Base-by-base conservation (phyloP, 2,797 vertebrate species). In the Clarias platycephalus region DNA sequence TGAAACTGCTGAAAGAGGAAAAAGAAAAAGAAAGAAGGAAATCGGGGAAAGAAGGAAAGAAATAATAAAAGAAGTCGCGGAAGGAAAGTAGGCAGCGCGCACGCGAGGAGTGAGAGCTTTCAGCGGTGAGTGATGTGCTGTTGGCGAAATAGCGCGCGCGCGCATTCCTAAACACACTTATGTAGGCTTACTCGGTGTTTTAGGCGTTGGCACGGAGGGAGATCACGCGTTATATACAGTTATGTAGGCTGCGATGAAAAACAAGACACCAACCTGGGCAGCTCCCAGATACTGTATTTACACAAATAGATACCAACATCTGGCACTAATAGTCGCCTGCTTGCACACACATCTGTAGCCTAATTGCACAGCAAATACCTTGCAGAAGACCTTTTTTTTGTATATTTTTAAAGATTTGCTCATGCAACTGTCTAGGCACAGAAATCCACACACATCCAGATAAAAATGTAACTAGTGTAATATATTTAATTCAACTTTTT, bases 111-210 rank as follows among this genome's bases (percentile, higher is more conserved):
- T 72, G 26, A 72, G 57, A 72, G 57, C 53, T 82, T 82, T 60
- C 66, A 84, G 57, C 58, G 86, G 88, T 89, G 84, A 87, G 88
- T 84, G 75, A 64, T 37, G 88, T 84, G 75, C 57, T 37, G 70
- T 31, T 60, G 53, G 26, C 64, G 0, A 60, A 62, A 57, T 13
- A 37, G 31, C 60, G n/a, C 16, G 26, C n/a, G 31, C n/a, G 31
- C 63, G 40, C 77, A 63, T 49, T 22, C 37, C 63, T 10, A 63
- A 49, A 22, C 22, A 58, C 4, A n/a, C 20, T 49, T 60, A 8
- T 37, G 20, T 34, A 58, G 10, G 22, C 5, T 78, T 63, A 12
- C 18, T 26, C 31, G 5, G 13, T 16, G 58, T 64, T 22, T 49
- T 22, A 80, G 78, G 78, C 62, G 78, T 28, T 31, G 78, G n/a